Base-by-base conservation (phyloP, 2,797 vertebrate genomes). In the Phoxinus dragarum region DNA sequence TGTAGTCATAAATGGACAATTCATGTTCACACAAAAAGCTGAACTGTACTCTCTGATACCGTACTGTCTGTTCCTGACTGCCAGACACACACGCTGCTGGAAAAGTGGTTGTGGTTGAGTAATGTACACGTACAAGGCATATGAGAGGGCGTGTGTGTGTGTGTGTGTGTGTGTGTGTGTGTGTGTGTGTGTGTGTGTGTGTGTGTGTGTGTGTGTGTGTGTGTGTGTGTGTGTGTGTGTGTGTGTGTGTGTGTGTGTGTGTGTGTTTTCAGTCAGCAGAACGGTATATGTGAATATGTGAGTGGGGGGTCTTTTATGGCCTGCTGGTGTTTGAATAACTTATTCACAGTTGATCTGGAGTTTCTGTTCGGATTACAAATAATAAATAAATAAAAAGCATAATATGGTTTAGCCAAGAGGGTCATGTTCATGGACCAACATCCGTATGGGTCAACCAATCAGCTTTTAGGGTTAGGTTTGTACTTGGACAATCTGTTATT, bases 1-100 rank as follows among this genome's bases (percentile, higher is more conserved):
- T 92, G 89, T 92, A 90, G 90, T 89, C 89, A 90, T 91, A 92
- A 92, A 86, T 88, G 92, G 91, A 92, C 92, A 94, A 93, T 94
- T 94, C 93, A 92, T 89, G 87, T 89, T 91, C 82, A 90, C 90
- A 92, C 91, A 89, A 92, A 90, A 90, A 87, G 93, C 91, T 90
- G 86, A 90, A 86, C 85, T 90, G 89, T 90, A 71, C 87, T 92
- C 88, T 88, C 88, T 69, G 90, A 89, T 89, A 93, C 92, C 89
- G 91, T 92, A 92, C 89, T 81, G 87, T 81, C 88, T 90, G 86
- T 88, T 86, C 76, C 86, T 64, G 66, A 68, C 86, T 77, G 59
- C 78, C 80, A 89, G 87, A 91, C 92, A 91, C 88, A 91, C 86
- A 69, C 79, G 86, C 90, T 82, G 90, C 89, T 93, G 89, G 85